Percentiles rank a stretch among this genome's conserved stretches.
These are phyloP conservation scores for Ophion ellenae DNA, from an alignment of 2,888 invertebrate genomes.

Conservation along the genomic window DNA sequence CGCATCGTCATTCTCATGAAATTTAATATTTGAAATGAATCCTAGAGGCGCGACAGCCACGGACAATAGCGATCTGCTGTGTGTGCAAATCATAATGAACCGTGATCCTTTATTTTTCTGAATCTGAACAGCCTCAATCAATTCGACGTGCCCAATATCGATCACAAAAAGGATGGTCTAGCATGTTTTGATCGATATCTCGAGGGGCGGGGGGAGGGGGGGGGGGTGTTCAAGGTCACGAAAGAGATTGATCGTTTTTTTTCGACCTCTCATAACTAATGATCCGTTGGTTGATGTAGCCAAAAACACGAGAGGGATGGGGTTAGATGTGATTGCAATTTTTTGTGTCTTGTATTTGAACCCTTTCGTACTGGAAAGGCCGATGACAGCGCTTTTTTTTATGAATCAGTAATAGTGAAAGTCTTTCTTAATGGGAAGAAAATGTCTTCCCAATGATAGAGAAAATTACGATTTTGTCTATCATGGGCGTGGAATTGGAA, in stretches of 20 bases:
- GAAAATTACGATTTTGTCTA: too few relatives aligned
- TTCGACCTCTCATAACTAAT: slow-evolving; percentile 35
- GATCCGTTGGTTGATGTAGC: slow-evolving; percentile 27
- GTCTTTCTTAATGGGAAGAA: too few relatives aligned
- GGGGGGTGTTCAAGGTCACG: not conserved
- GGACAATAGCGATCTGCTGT: slow-evolving; percentile 32
- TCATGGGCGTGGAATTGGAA: too few relatives aligned
- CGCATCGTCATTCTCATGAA: slow-evolving; percentile 48
- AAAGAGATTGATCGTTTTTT: slow-evolving; percentile 32
- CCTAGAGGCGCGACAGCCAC: slow-evolving; percentile 18
- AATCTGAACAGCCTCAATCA: slow-evolving; percentile 21
- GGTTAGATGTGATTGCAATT: not conserved
- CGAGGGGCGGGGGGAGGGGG: not conserved
- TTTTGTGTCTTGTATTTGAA: too few relatives aligned
- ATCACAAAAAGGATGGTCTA: slow-evolving; percentile 49
- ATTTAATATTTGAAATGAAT: slow-evolving; percentile 28
- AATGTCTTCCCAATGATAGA: too few relatives aligned
- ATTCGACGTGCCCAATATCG: slow-evolving; percentile 32
- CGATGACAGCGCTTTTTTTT: too few relatives aligned
- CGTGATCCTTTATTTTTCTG: slow-evolving; percentile 13
- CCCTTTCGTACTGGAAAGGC: too few relatives aligned
- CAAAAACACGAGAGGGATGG: not conserved
- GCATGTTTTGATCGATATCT: slow-evolving; percentile 21
- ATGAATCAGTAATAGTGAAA: too few relatives aligned
- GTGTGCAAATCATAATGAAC: slow-evolving; percentile 46